Conservation (phyloP, 2,888 invertebrate genomes). For the Ceramica pisi region DNA sequence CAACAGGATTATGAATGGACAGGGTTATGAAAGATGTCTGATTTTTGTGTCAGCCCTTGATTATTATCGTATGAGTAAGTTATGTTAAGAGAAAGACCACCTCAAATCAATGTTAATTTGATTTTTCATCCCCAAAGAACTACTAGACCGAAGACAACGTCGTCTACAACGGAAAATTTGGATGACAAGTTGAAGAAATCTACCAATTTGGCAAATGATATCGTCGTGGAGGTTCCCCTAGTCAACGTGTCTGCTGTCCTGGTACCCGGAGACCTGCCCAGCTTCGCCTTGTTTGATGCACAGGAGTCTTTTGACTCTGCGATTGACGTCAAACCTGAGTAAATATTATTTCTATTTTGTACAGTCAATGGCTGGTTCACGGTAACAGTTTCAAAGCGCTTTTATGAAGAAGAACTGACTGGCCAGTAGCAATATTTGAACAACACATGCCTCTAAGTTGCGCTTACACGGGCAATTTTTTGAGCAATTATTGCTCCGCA, state of each 20-base stretch:
- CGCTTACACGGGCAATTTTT: too few relatives aligned
- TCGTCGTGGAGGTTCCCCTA: constrained; percentile 79
- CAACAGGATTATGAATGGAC: too few relatives aligned
- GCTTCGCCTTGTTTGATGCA: constrained; percentile 54
- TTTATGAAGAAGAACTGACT: not conserved
- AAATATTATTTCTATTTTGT: constrained; percentile 23
- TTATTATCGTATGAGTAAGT: not conserved
- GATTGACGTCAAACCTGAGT: constrained; percentile 83
- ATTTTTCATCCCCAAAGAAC: constrained; percentile 16
- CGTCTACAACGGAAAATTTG: constrained; percentile 10
- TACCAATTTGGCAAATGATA: constrained; percentile 37
- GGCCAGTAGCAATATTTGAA: not conserved
- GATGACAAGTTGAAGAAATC: constrained; percentile 43
- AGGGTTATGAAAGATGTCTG: too few relatives aligned
- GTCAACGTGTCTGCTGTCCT: constrained; percentile 79
- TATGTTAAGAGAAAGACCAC: not conserved
- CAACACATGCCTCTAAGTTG: too few relatives aligned
- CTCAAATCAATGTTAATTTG: not conserved
- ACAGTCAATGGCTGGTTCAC: not conserved
- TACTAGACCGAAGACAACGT: constrained; percentile 13
- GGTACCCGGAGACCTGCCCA: constrained; percentile 48
- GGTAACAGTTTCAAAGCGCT: not conserved
- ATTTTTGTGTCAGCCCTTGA: too few relatives aligned
- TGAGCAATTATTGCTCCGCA: too few relatives aligned
- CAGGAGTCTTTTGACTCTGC: constrained; percentile 75